Percentiles rank a stretch among this genome's conserved stretches.
Conservation (phyloP, 2,888 invertebrate species). For the Itoplectis maculator region DNA sequence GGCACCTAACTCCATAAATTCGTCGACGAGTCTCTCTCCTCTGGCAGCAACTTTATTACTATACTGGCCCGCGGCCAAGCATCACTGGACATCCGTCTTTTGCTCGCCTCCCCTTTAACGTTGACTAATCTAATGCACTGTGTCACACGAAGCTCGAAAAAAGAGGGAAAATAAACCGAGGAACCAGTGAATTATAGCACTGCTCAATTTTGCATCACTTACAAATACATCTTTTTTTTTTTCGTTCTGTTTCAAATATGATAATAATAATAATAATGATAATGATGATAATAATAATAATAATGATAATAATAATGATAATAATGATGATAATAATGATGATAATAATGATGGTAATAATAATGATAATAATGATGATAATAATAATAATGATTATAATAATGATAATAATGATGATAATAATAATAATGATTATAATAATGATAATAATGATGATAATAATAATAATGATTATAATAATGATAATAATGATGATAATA, state of each 20-base stretch:
- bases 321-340: too few species aligned
- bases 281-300: too few species aligned
- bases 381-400: too few species aligned
- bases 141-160: slow-evolving; percentile 4
- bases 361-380: too few species aligned
- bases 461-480: too few species aligned
- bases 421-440: too few species aligned
- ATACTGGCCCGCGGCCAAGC: slow-evolving; percentile 27
- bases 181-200: not conserved
- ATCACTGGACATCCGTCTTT: slow-evolving; percentile 40
- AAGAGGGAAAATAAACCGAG: not conserved
- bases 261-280: too few species aligned
- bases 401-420: too few species aligned
- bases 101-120: slow-evolving; percentile 36
- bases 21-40: slow-evolving; percentile 26
- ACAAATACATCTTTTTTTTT: not conserved
- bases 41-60: slow-evolving; percentile 22
- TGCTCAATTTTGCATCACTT: not conserved
- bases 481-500: too few species aligned
- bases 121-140: slow-evolving; percentile 36
- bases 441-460: too few species aligned
- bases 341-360: too few species aligned
- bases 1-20: slow-evolving; percentile 42
- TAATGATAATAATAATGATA: not conserved
- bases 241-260: too few species aligned